Percentiles rank a stretch among this genome's conserved stretches.
phyloP scores from a whole-genome alignment of 2,797 vertebrate species.

The Ambastaia sidthimunki region DNA sequence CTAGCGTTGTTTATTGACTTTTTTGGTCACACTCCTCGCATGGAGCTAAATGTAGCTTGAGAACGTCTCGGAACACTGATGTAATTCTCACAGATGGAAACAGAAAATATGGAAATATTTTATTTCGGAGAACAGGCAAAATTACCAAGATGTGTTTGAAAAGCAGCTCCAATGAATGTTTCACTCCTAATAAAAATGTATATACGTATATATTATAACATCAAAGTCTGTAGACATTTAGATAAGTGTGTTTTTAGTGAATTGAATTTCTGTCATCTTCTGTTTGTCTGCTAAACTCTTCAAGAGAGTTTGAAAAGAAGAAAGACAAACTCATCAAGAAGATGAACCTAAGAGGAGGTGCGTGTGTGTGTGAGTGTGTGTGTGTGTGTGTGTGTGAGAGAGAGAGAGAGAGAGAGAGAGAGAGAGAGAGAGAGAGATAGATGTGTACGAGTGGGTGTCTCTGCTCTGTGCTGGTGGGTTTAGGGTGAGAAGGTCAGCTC shows the following conservation, averaged over 20 bases:
- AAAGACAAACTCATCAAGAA: too few relatives aligned
- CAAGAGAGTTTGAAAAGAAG: background rate
- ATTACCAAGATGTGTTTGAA: constrained; percentile 15
- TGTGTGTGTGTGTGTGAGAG: too few relatives aligned
- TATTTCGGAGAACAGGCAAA: background rate
- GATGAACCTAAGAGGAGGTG: too few relatives aligned
- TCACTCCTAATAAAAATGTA: background rate
- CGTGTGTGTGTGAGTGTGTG: too few relatives aligned
- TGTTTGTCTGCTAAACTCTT: background rate
- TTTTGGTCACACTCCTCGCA: background rate
- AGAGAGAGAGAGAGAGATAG: background rate
- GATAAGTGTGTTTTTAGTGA: background rate
- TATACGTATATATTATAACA: background rate
- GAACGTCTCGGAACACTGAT: constrained; percentile 13
- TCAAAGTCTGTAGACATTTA: background rate
- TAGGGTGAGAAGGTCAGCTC: constrained; percentile 37
- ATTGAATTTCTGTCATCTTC: background rate
- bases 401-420: too few relatives aligned
- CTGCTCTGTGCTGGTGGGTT: constrained; percentile 28
- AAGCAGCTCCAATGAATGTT: background rate
- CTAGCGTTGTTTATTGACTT: constrained; percentile 30
- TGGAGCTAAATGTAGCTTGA: constrained; percentile 20
- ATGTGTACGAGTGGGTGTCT: constrained; percentile 32
- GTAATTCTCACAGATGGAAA: constrained; percentile 52
- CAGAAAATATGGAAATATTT: constrained; percentile 26